Evolutionary conservation across 2,888 invertebrate species (phyloP), one percentile per base, ranked within the genome.

Genomic region (Bruchidius siliquastri): DNA sequence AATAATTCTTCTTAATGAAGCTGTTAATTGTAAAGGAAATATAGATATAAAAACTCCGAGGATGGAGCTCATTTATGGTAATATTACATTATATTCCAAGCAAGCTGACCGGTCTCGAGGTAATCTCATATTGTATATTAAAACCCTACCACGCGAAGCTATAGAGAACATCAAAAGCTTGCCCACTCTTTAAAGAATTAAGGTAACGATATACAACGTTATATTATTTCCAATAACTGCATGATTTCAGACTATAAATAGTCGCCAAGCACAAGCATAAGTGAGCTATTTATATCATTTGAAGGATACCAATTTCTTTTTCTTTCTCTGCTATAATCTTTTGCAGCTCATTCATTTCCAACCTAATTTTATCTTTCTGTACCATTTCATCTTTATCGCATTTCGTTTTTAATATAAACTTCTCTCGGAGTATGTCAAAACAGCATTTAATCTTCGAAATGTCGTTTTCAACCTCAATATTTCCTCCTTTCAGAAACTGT

Each of bases 401-500:
- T 20, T 68, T 69, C 21, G 74, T 67, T 77, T 80, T 76, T 22
- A 68, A 68, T 21, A 71, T 67, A 26, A 81, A 72, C 71, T 78
- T 77, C 21, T 79, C 76, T 76, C 82, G 85, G 2, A 87, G 77
- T 66, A 86, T 73, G 72, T 81, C 79, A 72, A 87, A 85, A 74
- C 86, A 87, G 22, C 81, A 83, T 74, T 84, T 82, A 21, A 87
- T 78, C 72, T 85, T 83, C 21, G 81, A 76, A 49, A 83, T 77
- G 77, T 86, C 84, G 0, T 81, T 79, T 32, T 80, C 79, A 69
- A 84, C 18, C 69, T n/a, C 20, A 20, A 26, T 71, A 20, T 32
- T 49, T 8, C 30, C 78, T 0, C 21, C 21, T 2, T 80, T 76
- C 13, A 84, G 75, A 49, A 49, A 49, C 49, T 49, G 69, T 81